Percentiles rank a stretch among this genome's conserved stretches.
phyloP scores from a whole-genome alignment of 2,888 invertebrate species.

The Rhogogaster chlorosoma region DNA sequence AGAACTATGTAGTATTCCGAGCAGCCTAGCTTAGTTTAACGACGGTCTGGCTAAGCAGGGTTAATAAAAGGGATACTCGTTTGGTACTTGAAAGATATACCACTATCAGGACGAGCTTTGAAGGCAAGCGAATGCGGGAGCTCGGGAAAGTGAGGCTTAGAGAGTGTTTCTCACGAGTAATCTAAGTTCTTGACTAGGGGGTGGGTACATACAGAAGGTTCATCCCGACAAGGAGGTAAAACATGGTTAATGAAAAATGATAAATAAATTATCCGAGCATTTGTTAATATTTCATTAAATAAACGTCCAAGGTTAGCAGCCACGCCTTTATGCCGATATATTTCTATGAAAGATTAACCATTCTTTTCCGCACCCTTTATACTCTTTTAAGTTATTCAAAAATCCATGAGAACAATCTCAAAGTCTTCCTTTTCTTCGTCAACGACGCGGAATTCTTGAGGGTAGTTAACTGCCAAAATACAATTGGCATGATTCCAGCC shows the following conservation, averaged over 20 bases:
- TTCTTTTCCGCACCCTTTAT: not conserved
- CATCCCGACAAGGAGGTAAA: not conserved
- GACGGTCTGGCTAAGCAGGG: constrained; percentile 34
- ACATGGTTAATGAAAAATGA: constrained; percentile 18
- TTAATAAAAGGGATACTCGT: constrained; percentile 47
- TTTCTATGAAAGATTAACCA: not conserved
- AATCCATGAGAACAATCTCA: not conserved
- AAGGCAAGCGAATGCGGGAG: not conserved
- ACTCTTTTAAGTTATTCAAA: not conserved
- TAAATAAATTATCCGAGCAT: not conserved
- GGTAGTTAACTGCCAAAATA: constrained; percentile 15
- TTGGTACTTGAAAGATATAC: constrained; percentile 29
- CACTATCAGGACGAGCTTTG: constrained; percentile 22
- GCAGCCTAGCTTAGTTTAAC: constrained; percentile 16
- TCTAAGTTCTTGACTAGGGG: constrained; percentile 26
- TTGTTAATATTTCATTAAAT: constrained; percentile 3
- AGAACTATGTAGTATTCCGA: not conserved
- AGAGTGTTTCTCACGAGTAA: constrained; percentile 15
- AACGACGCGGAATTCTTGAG: not conserved
- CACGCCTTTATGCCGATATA: not conserved
- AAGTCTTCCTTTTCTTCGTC: not conserved
- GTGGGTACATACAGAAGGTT: not conserved
- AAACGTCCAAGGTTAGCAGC: not conserved
- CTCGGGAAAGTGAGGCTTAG: constrained; percentile 12
- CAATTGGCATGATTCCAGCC: constrained; percentile 30